Conservation (phyloP, 2,888 invertebrate genomes). For the Sacculina carcini region DNA sequence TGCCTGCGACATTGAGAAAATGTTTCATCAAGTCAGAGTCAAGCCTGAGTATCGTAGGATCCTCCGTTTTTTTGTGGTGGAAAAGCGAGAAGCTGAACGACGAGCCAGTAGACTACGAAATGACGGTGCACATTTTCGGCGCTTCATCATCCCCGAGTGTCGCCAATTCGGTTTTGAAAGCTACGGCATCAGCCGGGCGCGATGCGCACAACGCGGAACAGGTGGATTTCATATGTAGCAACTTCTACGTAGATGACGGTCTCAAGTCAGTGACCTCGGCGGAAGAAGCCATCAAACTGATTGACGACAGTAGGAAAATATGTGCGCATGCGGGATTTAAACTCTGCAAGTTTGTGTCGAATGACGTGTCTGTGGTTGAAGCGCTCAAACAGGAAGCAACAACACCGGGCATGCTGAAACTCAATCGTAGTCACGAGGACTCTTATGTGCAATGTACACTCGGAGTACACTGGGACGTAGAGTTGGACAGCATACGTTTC, state of each 20-base stretch:
- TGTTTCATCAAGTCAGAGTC: not conserved
- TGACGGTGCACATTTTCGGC: not conserved
- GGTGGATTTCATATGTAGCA: not conserved
- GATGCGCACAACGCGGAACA: not conserved
- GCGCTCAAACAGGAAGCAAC: no score
- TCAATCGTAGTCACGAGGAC: no score
- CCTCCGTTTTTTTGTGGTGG: not conserved
- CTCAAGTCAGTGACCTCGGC: not conserved
- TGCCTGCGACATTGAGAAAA: not conserved
- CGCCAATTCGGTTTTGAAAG: not conserved
- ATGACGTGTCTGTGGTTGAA: no score
- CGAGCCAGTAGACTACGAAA: not conserved
- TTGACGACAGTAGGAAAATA: not conserved
- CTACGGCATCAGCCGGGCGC: not conserved
- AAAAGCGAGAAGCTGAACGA: not conserved
- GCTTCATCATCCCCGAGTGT: not conserved
- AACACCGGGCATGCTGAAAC: no score
- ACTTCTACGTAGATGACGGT: not conserved
- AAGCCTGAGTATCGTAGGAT: not conserved
- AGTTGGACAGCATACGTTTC: no score
- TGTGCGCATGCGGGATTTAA: not conserved
- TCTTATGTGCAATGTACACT: no score
- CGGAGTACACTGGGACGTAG: no score
- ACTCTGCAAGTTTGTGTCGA: not conserved
- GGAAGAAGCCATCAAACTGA: not conserved